Base-by-base conservation (phyloP, 1,140 invertebrate species). In the Eciton burchellii region DNA sequence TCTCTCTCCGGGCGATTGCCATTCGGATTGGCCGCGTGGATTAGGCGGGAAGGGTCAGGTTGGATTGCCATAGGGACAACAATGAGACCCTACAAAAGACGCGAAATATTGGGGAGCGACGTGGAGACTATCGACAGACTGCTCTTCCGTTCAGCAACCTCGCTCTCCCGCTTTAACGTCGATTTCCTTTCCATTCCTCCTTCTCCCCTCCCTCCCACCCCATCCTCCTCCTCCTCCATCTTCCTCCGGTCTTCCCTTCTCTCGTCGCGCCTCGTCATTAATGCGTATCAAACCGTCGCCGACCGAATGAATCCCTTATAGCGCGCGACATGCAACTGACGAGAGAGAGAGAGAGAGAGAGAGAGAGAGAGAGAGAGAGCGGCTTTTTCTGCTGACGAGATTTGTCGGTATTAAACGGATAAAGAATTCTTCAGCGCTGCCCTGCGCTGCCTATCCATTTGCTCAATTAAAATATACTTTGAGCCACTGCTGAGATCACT, bases 1-100 rank as follows among this genome's bases (percentile, higher is more conserved):
- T 93, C 89, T 91, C n/a, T n/a, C n/a, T 82, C 72, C 76, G 85
- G 89, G 72, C 77, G 81, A 77, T 54, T 85, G 84, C 79, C 82
- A 89, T 88, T 89, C 88, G 86, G 88, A 81, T 88, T 65, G 90
- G 83, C 85, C 88, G 86, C 85, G 90, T 87, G 88, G 85, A 92
- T 91, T 92, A 91, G 88, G 84, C 90, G 88, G 84, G 90, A 90
- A 90, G 92, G 92, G 90, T 91, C 89, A 91, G 90, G 89, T 91
- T 90, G 86, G 89, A 92, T 92, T 92, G 89, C 83, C 41, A 26
- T 45, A 59, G 63, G 76, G 79, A 24, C 76, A 84, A 85, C 86
- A 85, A 88, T 77, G 65, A 82, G 52, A 19, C 77, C 49, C 45
- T 14, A 84, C 82, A 84, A 68, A 84, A 65, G 82, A 79, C 35